Evolutionary conservation across 2,797 vertebrate genomes (phyloP), one percentile per base, ranked within the genome.

Genomic region (Coregonus sp.): DNA sequence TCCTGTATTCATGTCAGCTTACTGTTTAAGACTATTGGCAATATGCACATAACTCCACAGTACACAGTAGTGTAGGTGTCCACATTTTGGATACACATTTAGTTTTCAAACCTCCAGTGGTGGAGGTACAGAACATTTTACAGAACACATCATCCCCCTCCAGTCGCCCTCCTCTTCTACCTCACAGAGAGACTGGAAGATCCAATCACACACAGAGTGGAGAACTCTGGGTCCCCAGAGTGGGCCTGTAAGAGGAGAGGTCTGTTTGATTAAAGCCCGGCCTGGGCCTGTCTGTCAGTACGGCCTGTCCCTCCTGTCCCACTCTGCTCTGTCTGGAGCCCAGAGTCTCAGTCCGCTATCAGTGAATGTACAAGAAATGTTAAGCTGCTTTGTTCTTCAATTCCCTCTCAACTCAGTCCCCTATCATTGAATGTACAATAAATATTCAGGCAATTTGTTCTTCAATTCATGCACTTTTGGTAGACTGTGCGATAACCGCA

Each of bases 261-360:
- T 61, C 59, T 61, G 7, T 61, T 25, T 61, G 59, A 66, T 66
- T 66, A 29, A 33, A 61, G 75, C 80, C 79, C 31, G 80, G 81
- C 83, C 81, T 81, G 79, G 85, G 78, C 15, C 5, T 67, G 73
- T 84, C 84, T 86, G 86, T 87, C 88, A 84, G 86, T 74, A 83
- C 83, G 33, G 80, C 73, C 79, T 85, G 78, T 69, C 77, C n/a
- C 78, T 73, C 70, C 0, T 82, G 79, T 84, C 85, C 89, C 86
- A 83, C 54, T 63, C 59, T 33, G 25, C 12, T 33, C 63, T 16
- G 59, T n/a, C 59, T 61, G 59, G 9, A 2, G 59, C 59, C 2
- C 9, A 20, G 59, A 2, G n/a, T 20, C n/a, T 7, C 40, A 11
- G 40, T 47, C 40, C 40, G 6, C 7, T 2, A 40, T 7, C 37